Evolutionary conservation across 2,113 vertebrate genomes (phyloP).

Genomic region (Carassius gibelio): DNA sequence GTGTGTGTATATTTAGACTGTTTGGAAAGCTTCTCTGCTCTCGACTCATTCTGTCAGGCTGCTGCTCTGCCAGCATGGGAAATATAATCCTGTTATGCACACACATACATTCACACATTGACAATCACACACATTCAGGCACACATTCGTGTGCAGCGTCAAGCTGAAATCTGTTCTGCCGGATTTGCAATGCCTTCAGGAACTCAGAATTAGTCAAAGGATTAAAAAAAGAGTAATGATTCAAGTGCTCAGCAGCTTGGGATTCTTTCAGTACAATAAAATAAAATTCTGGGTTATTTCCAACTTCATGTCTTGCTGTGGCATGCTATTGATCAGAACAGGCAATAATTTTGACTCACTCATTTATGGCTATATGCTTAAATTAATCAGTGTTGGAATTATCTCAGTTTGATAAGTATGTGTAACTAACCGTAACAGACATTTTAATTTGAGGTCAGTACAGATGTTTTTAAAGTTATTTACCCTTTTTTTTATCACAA

Average conservation of each 20-base stretch:
- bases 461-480: background rate
- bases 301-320: background rate
- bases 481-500: background rate
- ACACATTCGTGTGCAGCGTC: background rate
- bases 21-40: constrained; percentile 19
- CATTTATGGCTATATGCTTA: background rate
- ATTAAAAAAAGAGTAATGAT: background rate
- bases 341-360: background rate
- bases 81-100: constrained; percentile 20
- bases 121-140: constrained; percentile 31
- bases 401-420: background rate
- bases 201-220: background rate
- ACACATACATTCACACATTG: constrained; percentile 35
- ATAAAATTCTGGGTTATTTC: background rate
- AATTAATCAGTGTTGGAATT: background rate
- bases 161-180: constrained; percentile 30
- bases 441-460: background rate
- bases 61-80: constrained; percentile 28
- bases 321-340: background rate
- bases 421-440: background rate
- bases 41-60: background rate
- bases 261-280: constrained; percentile 2
- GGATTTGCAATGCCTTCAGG: background rate
- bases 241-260: background rate
- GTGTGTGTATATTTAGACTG: constrained; percentile 38